Conservation (phyloP, 2,888 invertebrate species). For the Erebia aethiops region DNA sequence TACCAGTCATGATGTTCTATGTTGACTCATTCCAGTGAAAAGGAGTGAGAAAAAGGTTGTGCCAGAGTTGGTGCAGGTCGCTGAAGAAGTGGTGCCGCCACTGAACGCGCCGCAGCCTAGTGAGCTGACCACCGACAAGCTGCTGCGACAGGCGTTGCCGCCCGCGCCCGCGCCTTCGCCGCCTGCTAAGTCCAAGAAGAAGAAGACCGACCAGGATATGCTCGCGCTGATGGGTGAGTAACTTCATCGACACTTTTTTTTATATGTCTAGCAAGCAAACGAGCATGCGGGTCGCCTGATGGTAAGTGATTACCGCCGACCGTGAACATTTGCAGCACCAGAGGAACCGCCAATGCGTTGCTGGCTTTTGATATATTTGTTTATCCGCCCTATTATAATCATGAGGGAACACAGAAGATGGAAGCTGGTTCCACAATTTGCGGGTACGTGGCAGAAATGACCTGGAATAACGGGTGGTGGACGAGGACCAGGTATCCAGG, state of each 20-base stretch:
- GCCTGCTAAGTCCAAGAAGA: constrained; percentile 69
- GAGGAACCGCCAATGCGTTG: no score
- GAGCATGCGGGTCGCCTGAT: no score
- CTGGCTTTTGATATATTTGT: no score
- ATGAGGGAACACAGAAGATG: no score
- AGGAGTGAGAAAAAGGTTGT: constrained; percentile 63
- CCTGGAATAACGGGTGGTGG: no score
- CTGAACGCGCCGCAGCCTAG: constrained; percentile 71
- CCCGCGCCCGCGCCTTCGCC: constrained; percentile 54
- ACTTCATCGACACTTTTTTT: neutral
- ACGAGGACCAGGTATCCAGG: no score
- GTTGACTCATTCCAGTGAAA: constrained; percentile 53
- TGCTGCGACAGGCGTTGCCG: constrained; percentile 63
- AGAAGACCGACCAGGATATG: constrained; percentile 70
- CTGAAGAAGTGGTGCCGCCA: constrained; percentile 63
- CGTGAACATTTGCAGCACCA: no score
- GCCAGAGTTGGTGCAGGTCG: constrained; percentile 49
- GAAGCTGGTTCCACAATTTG: no score
- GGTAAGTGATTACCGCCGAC: no score
- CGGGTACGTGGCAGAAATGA: no score
- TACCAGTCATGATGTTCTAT: neutral
- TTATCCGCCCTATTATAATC: no score
- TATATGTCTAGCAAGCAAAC: no score
- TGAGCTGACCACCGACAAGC: constrained; percentile 74
- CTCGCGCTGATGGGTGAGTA: constrained; percentile 71